Conservation (phyloP, 2,888 invertebrate genomes). For the Ophion slaviceki region DNA sequence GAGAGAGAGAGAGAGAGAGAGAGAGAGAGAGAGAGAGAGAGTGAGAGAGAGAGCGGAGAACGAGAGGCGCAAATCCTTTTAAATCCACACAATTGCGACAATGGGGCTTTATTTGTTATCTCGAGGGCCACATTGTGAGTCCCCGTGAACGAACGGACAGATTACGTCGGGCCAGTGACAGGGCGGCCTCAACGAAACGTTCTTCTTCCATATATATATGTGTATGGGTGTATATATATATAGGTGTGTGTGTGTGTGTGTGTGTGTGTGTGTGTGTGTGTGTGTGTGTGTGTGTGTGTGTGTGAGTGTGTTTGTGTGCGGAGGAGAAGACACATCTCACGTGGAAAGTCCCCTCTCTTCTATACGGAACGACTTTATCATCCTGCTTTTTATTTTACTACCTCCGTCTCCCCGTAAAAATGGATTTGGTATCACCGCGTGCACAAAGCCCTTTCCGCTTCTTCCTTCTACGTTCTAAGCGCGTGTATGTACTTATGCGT, state of each 20-base stretch:
- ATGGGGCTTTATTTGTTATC: conserved; percentile 84
- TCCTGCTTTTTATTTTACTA: conserved; percentile 81
- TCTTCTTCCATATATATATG: conserved; percentile 43
- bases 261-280: neutral
- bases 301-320: neutral
- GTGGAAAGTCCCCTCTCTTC: conserved; percentile 54
- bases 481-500: no score
- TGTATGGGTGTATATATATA: conserved; percentile 25
- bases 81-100: conserved; percentile 84
- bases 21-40: conserved; percentile 21
- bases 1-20: conserved; percentile 43
- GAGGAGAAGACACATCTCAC: conserved; percentile 1
- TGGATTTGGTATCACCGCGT: conserved; percentile 75
- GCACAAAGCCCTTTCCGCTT: conserved; percentile 65
- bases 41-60: conserved; percentile 66
- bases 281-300: conserved; percentile 5
- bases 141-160: conserved; percentile 83
- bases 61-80: conserved; percentile 83
- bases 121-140: conserved; percentile 84
- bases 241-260: conserved; percentile 12
- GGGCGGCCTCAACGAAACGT: conserved; percentile 80
- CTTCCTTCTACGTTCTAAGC: conserved; percentile 45
- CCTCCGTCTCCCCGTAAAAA: conserved; percentile 75
- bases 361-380: conserved; percentile 80
- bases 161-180: conserved; percentile 83